These are phyloP conservation scores for Anagyrus pseudococci DNA, from an alignment of 2,888 invertebrate genomes.

Conservation along the genomic window DNA sequence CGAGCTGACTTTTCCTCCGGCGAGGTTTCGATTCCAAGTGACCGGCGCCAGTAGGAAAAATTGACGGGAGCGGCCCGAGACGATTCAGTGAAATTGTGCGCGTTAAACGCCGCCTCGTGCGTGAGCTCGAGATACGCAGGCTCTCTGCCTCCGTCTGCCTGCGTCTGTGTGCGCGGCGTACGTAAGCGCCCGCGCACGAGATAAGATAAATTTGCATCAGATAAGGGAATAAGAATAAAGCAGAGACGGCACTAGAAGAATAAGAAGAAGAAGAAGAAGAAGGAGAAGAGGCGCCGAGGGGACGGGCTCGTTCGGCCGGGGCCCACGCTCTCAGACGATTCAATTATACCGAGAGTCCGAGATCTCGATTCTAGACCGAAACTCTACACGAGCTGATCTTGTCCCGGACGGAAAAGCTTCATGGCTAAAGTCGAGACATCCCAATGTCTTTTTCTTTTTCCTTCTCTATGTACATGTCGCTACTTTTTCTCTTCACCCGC, in stretches of 20 bases:
- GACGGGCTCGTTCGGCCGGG: background rate
- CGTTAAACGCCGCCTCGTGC: background rate
- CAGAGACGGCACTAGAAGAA: background rate
- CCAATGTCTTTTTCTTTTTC: no score
- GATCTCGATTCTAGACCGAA: no score
- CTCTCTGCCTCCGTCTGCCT: constrained; percentile 4
- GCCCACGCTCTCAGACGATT: constrained; percentile 1
- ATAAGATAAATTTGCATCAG: constrained; percentile 43
- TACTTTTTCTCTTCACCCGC: no score
- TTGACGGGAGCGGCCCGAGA: no score
- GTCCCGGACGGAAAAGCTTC: no score
- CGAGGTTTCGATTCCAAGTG: background rate
- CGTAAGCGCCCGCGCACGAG: constrained; percentile 11
- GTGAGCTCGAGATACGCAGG: constrained; percentile 6
- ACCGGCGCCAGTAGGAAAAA: background rate
- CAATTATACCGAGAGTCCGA: no score
- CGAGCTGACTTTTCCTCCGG: background rate
- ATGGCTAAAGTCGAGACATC: no score
- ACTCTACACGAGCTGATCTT: no score
- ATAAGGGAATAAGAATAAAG: constrained; percentile 40
- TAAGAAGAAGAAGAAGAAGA: background rate
- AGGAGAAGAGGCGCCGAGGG: no score
- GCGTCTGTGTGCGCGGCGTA: background rate
- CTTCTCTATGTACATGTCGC: no score
- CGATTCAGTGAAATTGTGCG: no score